Base-by-base conservation (phyloP, 2,113 vertebrate genomes). In the Onychostruthus taczanowskii region DNA sequence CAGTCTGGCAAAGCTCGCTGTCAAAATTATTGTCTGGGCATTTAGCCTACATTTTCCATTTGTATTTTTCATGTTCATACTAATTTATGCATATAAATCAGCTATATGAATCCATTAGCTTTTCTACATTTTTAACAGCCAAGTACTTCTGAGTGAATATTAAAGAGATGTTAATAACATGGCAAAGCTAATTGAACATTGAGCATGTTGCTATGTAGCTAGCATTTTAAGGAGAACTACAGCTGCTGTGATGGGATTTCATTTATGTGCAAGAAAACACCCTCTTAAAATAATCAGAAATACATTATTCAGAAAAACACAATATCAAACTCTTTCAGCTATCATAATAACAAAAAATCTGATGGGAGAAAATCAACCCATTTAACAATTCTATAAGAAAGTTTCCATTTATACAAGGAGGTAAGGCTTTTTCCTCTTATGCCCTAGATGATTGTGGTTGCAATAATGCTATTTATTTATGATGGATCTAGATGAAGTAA, bases 131-230 rank as follows among this genome's bases (percentile, higher is more conserved):
- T 95, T 84, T 67, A 90, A 56, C 69, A 86, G 90, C 35, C 75
- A 76, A 86, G 64, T 52, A 76, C 64, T 84, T 88, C 68, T 82
- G 44, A 84, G 49, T 87, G 89, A 95, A 95, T 89, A 93, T 92
- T 92, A 95, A 96, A 93, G 59, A 76, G 74, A 93, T 94, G 82
- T 30, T 90, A 95, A 94, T 91, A 75, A 49, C 72, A 72, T 27
- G 33, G 70, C 90, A 87, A 59, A 73, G 76, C 56, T 96, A 96
- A 95, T 96, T 94, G 94, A 93, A 89, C 90, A 92, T 80, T 86
- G 81, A 94, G 53, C 22, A 64, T n/a, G 59, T 41, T 86, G 79
- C 83, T 93, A 43, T 46, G 78, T 86, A 93, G 88, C 83, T 81
- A 64, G 89, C 87, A 91, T 95, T 95, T 94, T 92, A 91, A 95